These are phyloP conservation scores for Malurus cyaneus DNA, from an alignment of 2,113 vertebrate genomes.

Conservation along the genomic window DNA sequence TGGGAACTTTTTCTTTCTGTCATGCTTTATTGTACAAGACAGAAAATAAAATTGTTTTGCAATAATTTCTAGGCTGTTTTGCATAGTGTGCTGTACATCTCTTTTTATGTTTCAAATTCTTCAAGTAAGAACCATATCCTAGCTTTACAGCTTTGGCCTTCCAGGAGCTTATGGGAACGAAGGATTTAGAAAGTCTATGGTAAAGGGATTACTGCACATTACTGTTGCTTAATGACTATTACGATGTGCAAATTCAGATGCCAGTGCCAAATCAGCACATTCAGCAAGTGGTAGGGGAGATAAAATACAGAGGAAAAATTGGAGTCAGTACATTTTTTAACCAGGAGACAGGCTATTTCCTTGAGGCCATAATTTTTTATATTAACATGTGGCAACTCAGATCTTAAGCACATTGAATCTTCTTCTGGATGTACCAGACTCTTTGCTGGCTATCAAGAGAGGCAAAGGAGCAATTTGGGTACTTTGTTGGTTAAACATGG, in stretches of 20 bases:
- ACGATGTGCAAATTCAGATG: neutral
- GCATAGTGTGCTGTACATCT: neutral
- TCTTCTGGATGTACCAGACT: neutral
- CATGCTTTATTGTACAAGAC: neutral
- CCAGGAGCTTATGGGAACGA: constrained; percentile 5
- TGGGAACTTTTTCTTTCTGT: neutral
- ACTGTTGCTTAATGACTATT: neutral
- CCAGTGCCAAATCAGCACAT: neutral
- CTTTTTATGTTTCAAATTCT: constrained; percentile 11
- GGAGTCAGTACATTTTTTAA: neutral
- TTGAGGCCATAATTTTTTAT: neutral
- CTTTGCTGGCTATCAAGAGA: neutral
- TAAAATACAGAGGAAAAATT: neutral
- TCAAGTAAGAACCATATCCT: neutral
- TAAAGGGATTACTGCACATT: constrained; percentile 26
- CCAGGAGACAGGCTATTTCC: neutral
- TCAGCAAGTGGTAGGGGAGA: neutral
- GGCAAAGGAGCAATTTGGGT: neutral
- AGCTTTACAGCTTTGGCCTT: neutral
- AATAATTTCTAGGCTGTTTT: neutral
- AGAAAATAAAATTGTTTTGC: constrained; percentile 9
- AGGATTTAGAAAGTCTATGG: constrained; percentile 10
- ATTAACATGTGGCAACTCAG: neutral
- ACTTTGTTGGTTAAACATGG: neutral
- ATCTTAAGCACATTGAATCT: neutral